These are phyloP conservation scores for Drosophila bocki DNA, from an alignment of 1,140 invertebrate species.

Conservation along the genomic window DNA sequence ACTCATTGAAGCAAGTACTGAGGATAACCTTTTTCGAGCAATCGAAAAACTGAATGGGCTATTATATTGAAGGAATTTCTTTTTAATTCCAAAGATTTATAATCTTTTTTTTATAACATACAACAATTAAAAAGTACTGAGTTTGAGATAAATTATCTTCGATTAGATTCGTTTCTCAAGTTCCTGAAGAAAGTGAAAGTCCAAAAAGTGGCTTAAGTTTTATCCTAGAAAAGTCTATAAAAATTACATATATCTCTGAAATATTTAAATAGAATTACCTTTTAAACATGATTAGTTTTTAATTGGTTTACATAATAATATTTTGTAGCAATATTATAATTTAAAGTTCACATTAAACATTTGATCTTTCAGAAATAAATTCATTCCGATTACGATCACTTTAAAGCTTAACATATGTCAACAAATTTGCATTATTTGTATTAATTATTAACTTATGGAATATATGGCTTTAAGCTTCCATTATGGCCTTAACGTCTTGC, in stretches of 20 bases:
- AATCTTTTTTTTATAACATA: too few species aligned
- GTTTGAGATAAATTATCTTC: background rate
- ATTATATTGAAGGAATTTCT: background rate
- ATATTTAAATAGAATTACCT: background rate
- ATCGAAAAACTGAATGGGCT: background rate
- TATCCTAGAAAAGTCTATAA: background rate
- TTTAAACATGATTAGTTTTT: background rate
- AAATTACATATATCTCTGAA: too few species aligned
- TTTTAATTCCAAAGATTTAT: too few species aligned
- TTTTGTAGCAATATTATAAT: background rate
- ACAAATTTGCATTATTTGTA: conserved; percentile 1
- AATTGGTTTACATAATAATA: background rate
- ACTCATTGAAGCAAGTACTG: conserved; percentile 10
- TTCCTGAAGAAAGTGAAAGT: background rate
- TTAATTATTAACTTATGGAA: conserved; percentile 67
- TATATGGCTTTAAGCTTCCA: conserved; percentile 51
- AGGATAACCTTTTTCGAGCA: background rate
- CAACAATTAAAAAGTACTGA: background rate
- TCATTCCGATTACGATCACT: background rate
- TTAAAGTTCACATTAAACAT: background rate
- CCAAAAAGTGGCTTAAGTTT: background rate
- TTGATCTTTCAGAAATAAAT: too few species aligned
- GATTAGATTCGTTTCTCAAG: too few species aligned
- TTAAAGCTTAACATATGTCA: too few species aligned
- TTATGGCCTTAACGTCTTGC: conserved; percentile 48